Conservation (phyloP, 2,888 invertebrate genomes). For the Standfussiana lucernea region DNA sequence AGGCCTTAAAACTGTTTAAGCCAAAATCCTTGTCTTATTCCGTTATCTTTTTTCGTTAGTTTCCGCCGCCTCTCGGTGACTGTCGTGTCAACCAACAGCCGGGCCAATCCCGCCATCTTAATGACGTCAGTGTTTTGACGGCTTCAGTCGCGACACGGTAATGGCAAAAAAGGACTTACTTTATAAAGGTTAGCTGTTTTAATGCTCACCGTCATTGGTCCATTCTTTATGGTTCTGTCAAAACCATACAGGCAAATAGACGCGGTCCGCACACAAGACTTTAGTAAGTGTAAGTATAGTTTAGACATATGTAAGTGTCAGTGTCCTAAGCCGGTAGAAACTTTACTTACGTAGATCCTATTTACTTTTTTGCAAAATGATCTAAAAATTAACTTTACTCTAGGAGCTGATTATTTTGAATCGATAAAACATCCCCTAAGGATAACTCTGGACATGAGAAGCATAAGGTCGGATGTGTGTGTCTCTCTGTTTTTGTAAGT, state of each 20-base stretch:
- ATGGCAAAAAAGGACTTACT: slow-evolving; percentile 19
- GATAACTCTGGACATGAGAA: no score
- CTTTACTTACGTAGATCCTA: not conserved
- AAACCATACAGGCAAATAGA: not conserved
- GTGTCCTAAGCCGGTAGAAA: not conserved
- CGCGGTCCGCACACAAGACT: not conserved
- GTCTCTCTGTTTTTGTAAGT: no score
- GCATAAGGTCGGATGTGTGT: no score
- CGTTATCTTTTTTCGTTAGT: slow-evolving; percentile 12
- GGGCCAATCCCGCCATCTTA: slow-evolving; percentile 19
- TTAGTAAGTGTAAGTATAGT: no score
- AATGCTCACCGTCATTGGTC: not conserved
- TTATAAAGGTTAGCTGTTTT: slow-evolving; percentile 17
- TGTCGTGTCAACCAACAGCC: slow-evolving; percentile 63
- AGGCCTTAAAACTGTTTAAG: not conserved
- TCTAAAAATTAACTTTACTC: no score
- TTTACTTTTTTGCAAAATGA: no score
- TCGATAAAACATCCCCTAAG: not conserved
- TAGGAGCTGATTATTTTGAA: not conserved
- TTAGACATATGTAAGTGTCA: not conserved
- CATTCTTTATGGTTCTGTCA: not conserved
- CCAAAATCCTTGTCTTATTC: not conserved
- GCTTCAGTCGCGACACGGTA: slow-evolving; percentile 25
- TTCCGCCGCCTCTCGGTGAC: slow-evolving; percentile 20
- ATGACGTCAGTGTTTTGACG: slow-evolving; percentile 57